These are phyloP conservation scores for Aphelenchoides bicaudatus DNA, from an alignment of 2,888 invertebrate species.

Conservation along the genomic window DNA sequence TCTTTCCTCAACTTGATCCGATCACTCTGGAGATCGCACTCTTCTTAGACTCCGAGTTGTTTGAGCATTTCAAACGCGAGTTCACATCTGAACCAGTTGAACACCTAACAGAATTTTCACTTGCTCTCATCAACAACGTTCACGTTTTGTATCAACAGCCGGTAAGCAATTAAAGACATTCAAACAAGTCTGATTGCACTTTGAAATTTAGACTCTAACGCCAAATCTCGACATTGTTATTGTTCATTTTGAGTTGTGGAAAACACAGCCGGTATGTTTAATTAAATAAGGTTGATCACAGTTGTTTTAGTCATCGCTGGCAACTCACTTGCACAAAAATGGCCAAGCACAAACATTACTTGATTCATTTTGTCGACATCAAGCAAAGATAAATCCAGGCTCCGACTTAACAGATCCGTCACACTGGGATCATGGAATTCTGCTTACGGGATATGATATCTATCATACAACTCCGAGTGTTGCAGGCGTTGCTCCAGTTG, in stretches of 20 bases:
- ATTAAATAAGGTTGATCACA: background rate
- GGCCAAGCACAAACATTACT: slow-evolving; percentile 59
- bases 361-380: slow-evolving; percentile 59
- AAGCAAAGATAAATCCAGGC: slow-evolving; percentile 57
- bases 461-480: slow-evolving; percentile 60
- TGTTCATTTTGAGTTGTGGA: slow-evolving; percentile 60
- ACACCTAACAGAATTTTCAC: slow-evolving; percentile 58
- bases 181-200: no score
- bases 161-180: no score
- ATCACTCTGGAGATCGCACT: slow-evolving; percentile 58
- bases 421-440: slow-evolving; percentile 60
- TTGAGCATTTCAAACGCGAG: slow-evolving; percentile 54
- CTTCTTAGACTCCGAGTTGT: slow-evolving; percentile 58
- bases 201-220: no score
- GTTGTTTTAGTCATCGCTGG: slow-evolving; percentile 42
- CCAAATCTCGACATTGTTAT: slow-evolving; percentile 59
- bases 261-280: slow-evolving; percentile 50
- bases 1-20: slow-evolving; percentile 59
- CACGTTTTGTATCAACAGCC: slow-evolving; percentile 56
- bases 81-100: slow-evolving; percentile 52
- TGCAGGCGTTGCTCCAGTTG: slow-evolving; percentile 61
- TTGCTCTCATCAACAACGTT: slow-evolving; percentile 60
- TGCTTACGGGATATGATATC: slow-evolving; percentile 60
- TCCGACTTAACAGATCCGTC: slow-evolving; percentile 56
- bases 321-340: slow-evolving; percentile 51